These are phyloP conservation scores for Phalacrocorax aristotelis DNA, from an alignment of 2,113 vertebrate species.

Conservation along the genomic window DNA sequence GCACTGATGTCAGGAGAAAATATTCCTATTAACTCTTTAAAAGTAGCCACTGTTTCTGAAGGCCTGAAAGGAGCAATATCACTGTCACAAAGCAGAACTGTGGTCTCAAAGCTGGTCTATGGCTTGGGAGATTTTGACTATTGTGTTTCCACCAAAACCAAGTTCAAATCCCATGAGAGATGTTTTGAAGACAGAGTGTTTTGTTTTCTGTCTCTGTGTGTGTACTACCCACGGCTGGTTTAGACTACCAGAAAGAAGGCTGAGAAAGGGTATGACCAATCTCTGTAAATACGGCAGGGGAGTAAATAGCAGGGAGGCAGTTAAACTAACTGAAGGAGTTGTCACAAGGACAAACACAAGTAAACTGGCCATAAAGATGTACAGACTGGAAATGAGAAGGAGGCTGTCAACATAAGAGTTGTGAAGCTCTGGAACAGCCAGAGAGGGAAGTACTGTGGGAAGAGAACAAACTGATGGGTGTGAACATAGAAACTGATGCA, in stretches of 20 bases:
- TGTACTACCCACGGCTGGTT: neutral
- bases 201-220: neutral
- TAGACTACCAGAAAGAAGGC: neutral
- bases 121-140: neutral
- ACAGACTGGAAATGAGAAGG: neutral
- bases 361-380: neutral
- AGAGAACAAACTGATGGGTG: conserved; percentile 14
- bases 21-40: neutral
- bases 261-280: neutral
- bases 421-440: conserved; percentile 26
- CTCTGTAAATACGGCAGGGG: neutral
- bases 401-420: neutral
- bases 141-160: neutral
- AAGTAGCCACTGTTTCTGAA: neutral
- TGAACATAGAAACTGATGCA: conserved; percentile 20
- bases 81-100: neutral
- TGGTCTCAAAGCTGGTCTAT: neutral
- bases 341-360: neutral
- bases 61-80: neutral
- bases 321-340: neutral
- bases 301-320: neutral
- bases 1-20: neutral
- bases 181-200: neutral
- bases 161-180: neutral
- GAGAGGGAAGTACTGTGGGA: conserved; percentile 27